Percentiles rank a stretch among this genome's conserved stretches.
These are phyloP conservation scores for Drosophila grimshawi DNA, from an alignment of 1,140 invertebrate species.

Conservation along the genomic window DNA sequence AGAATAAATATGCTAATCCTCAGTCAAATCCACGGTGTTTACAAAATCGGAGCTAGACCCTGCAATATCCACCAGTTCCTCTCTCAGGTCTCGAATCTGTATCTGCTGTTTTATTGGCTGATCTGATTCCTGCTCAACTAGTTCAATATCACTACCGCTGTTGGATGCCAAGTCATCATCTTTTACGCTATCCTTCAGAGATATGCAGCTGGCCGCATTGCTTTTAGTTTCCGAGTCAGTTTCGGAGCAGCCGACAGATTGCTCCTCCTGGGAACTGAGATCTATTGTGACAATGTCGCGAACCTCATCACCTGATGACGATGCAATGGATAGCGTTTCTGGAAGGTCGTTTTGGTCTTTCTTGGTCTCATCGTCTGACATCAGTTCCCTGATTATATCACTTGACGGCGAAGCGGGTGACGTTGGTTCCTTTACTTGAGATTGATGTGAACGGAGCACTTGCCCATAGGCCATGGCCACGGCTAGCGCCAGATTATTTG, in stretches of 20 bases:
- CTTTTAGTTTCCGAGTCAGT: not conserved
- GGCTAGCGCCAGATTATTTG: conserved; percentile 57
- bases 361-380: conserved; percentile 54
- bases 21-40: conserved; percentile 62
- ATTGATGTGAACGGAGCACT: conserved; percentile 9
- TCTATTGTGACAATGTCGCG: conserved; percentile 51
- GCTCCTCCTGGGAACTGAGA: conserved; percentile 44
- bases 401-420: conserved; percentile 26
- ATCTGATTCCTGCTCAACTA: conserved; percentile 37
- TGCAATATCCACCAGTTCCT: no score
- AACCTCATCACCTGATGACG: conserved; percentile 37
- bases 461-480: conserved; percentile 63
- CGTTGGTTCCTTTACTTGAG: not conserved
- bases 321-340: conserved; percentile 27
- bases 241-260: conserved; percentile 18
- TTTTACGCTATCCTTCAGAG: conserved; percentile 30
- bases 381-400: conserved; percentile 63
- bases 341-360: not conserved
- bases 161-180: not conserved
- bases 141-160: conserved; percentile 62
- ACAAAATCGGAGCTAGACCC: not conserved
- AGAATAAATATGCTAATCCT: conserved; percentile 27
- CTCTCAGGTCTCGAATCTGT: not conserved
- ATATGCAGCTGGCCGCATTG: conserved; percentile 39
- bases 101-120: not conserved